Base-by-base conservation (phyloP, 2,113 vertebrate species). In the Elanus axillaris region DNA sequence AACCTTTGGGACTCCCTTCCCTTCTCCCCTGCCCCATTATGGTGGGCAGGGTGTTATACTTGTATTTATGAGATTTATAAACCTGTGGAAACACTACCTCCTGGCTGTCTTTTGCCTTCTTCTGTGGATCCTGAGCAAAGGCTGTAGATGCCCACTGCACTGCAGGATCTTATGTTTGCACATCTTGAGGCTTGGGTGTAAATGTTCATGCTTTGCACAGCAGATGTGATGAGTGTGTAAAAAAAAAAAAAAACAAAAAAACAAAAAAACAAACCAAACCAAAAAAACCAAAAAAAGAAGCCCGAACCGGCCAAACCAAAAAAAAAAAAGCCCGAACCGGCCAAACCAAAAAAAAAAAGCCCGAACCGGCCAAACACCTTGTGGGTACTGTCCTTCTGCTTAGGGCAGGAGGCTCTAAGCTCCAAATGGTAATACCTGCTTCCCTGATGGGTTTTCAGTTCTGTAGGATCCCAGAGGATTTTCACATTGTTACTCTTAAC, bases 11-110 rank as follows among this genome's bases (percentile, higher is more conserved):
- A 91, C 47, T 82, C 87, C 84, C 71, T 81, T 94, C 48, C 71
- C 84, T 89, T 50, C 21, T 91, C 40, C 76, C 38, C 78, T 95
- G 95, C 90, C 86, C 90, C 83, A 71, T 92, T 96, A 71, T 94
- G 80, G 93, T 83, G 88, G 89, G 91, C 86, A 83, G 94, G 90
- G 45, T 85, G 74, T 93, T 94, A 95, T 36, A 82, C 93, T 93
- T 84, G 17, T 96, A 96, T 97, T 97, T 94, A 88, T 84, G 58
- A 92, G 86, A 94, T 97, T 96, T 96, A 98, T 98, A 98, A 98
- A 98, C 67, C 81, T 52, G 71, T 95, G 95, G 96, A 92, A 85
- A 94, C 62, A 38, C 72, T 74, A 58, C 84, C 47, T 95, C 27
- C 53, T 79, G 64, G 27, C 67, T 43, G 31, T 27, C 32, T 85